Conservation (phyloP, 2,797 vertebrate species). For the Melanotaenia trifasciata region DNA sequence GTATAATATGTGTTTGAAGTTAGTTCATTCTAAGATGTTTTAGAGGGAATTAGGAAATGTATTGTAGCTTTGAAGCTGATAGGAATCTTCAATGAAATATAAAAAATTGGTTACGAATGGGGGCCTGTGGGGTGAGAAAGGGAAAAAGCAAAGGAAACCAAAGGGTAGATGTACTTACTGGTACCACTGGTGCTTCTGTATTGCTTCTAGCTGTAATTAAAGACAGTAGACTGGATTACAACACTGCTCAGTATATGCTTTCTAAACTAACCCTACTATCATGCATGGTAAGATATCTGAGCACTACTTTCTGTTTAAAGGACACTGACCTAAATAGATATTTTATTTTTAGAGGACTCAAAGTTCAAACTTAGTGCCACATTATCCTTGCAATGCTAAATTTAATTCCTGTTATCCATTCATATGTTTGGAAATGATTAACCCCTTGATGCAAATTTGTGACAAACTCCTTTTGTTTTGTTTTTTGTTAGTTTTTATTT, state of each 20-base stretch:
- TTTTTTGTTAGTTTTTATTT: too few species aligned
- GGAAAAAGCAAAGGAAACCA: background rate
- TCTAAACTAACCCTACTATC: background rate
- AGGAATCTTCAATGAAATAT: too few species aligned
- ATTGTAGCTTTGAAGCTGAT: background rate
- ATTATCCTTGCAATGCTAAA: background rate
- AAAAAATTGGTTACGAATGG: too few species aligned
- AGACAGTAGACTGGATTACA: slow-evolving; percentile 18
- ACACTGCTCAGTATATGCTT: background rate
- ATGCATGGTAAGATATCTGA: background rate
- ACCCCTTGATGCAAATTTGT: too few species aligned
- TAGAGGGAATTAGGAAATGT: background rate
- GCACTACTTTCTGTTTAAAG: background rate
- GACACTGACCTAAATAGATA: background rate
- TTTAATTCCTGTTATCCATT: background rate
- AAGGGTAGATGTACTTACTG: slow-evolving; percentile 85
- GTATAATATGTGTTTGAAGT: too few species aligned
- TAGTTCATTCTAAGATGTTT: too few species aligned
- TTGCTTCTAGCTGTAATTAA: slow-evolving; percentile 88
- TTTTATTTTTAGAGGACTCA: background rate
- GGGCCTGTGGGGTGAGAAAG: too few species aligned
- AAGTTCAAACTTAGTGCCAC: too few species aligned
- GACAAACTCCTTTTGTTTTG: background rate
- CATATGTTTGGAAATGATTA: too few species aligned
- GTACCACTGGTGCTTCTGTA: slow-evolving; percentile 94